Evolutionary conservation across 1,140 invertebrate species (phyloP).

Genomic region (Lanistes nyassanus): DNA sequence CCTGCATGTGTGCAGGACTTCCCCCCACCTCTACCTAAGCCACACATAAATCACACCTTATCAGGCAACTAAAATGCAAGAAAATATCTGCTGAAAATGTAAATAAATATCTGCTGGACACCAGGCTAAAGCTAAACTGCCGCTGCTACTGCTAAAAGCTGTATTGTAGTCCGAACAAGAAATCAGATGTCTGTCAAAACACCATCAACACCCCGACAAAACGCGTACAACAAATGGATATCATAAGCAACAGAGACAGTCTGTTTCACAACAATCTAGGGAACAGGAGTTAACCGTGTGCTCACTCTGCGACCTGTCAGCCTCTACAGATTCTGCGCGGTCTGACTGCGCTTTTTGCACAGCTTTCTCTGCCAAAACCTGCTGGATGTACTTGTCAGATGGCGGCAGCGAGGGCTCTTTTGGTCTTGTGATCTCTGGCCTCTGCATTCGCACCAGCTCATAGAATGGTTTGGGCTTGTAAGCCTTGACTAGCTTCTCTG

Average conservation of each 20-base stretch:
- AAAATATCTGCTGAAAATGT: not conserved
- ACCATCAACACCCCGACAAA: not conserved
- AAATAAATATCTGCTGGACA: not conserved
- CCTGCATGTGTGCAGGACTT: not conserved
- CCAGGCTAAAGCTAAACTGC: no score
- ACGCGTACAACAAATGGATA: no score
- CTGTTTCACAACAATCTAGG: not conserved
- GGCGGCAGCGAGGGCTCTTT: conserved; percentile 20
- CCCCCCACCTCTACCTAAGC: not conserved
- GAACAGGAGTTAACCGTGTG: not conserved
- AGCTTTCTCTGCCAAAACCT: conserved; percentile 19
- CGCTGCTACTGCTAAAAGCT: not conserved
- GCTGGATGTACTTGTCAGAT: conserved; percentile 14
- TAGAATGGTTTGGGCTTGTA: conserved; percentile 48
- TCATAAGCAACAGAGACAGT: not conserved
- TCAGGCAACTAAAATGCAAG: not conserved
- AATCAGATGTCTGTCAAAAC: not conserved
- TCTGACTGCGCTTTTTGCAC: conserved; percentile 19
- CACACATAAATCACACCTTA: not conserved
- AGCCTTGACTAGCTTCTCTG: not conserved
- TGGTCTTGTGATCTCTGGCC: conserved; percentile 58
- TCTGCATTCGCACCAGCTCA: conserved; percentile 56
- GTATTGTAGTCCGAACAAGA: not conserved
- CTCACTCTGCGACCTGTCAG: conserved; percentile 11
- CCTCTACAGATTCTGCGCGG: conserved; percentile 1